Conservation (phyloP, 2,888 invertebrate genomes). For the Eupeodes latifasciatus region DNA sequence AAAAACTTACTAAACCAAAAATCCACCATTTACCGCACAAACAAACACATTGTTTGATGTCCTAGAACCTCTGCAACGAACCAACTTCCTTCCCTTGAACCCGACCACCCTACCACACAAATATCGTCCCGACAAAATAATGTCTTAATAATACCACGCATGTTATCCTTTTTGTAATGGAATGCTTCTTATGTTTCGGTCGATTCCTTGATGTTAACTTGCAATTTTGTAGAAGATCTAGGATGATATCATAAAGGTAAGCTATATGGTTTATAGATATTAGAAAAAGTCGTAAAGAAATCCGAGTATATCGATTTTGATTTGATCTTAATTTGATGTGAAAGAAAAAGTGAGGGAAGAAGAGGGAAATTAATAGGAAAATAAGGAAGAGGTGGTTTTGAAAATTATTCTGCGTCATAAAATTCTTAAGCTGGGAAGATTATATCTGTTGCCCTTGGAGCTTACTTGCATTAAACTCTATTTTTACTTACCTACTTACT, state of each 20-base stretch:
- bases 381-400: no score
- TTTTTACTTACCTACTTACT: no score
- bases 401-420: no score
- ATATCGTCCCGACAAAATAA: background rate
- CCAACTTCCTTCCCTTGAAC: background rate
- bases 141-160: constrained; percentile 1
- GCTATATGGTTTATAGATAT: background rate
- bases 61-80: constrained; percentile 19
- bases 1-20: constrained; percentile 56
- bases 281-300: background rate
- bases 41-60: constrained; percentile 9
- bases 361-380: no score
- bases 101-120: no score
- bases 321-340: no score
- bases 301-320: background rate
- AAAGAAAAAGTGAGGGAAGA: no score
- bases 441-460: no score
- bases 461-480: no score
- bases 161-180: background rate
- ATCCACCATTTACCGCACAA: constrained; percentile 32
- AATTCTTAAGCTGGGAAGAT: no score
- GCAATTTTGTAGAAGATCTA: background rate
- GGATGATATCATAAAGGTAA: background rate
- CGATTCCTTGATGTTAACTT: constrained; percentile 13
- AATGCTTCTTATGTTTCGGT: background rate